phyloP scores from a whole-genome alignment of 2,888 invertebrate genomes.

The Drosophila vallismaia region DNA sequence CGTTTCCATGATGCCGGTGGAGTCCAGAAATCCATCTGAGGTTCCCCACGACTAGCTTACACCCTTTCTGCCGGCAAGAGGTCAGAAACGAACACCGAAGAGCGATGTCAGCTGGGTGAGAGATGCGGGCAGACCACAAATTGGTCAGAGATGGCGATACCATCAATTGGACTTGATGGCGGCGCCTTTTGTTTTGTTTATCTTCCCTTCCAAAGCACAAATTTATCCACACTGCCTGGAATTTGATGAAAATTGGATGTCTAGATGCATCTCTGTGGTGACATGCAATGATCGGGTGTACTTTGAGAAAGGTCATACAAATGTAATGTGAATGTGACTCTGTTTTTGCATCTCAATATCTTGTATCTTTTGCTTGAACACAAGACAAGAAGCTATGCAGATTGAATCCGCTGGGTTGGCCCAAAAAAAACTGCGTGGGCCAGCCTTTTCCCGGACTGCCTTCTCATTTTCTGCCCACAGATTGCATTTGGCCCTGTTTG shows the following conservation, averaged over 20 bases:
- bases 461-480: constrained; percentile 52
- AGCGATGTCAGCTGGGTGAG: constrained; percentile 18
- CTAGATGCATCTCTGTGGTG: constrained; percentile 79
- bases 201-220: constrained; percentile 55
- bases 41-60: constrained; percentile 57
- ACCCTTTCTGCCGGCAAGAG: constrained; percentile 74
- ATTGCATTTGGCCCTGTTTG: constrained; percentile 35
- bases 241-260: constrained; percentile 46
- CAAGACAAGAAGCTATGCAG: constrained; percentile 43
- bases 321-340: neutral
- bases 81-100: constrained; percentile 50
- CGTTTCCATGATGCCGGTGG: constrained; percentile 68
- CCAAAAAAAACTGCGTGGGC: constrained; percentile 12
- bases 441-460: constrained; percentile 56
- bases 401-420: constrained; percentile 30
- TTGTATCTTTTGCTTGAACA: constrained; percentile 26
- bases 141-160: constrained; percentile 65
- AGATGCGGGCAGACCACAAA: constrained; percentile 66
- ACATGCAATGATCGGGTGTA: constrained; percentile 69
- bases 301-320: neutral
- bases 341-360: constrained; percentile 16
- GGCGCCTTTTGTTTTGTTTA: constrained; percentile 50
- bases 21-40: constrained; percentile 65
- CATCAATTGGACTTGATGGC: constrained; percentile 55
- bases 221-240: constrained; percentile 66